A percentile compares a stretch with the other conserved stretches of the same genome.
Evolutionary conservation across 2,888 invertebrate genomes (phyloP).

Genomic region (Stenichneumon culpator): DNA sequence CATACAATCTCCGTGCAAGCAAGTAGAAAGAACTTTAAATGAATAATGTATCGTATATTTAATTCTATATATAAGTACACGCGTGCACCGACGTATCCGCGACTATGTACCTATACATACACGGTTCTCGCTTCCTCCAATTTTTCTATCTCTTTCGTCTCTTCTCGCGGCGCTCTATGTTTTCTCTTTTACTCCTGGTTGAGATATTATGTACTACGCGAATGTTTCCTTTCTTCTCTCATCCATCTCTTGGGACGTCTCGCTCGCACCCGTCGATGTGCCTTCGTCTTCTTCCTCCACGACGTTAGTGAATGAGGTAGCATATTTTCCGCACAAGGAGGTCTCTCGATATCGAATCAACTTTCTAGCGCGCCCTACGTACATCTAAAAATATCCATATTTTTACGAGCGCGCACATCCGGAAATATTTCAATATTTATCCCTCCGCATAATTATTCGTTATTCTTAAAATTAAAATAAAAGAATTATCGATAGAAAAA

Average conservation of each 20-base stretch:
- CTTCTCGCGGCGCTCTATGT: constrained; percentile 21
- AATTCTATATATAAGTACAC: constrained; percentile 79
- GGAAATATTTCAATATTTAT: not conserved
- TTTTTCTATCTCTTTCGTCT: constrained; percentile 57
- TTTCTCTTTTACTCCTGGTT: constrained; percentile 63
- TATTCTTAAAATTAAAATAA: not conserved
- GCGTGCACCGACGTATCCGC: constrained; percentile 64
- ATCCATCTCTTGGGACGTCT: constrained; percentile 63
- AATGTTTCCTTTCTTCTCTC: constrained; percentile 69
- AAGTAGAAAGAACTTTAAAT: constrained; percentile 85
- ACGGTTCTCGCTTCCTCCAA: constrained; percentile 25
- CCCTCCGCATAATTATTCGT: not conserved
- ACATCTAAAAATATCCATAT: constrained; percentile 46
- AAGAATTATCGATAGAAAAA: constrained; percentile 3
- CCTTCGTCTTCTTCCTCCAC: constrained; percentile 48
- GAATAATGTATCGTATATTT: constrained; percentile 86
- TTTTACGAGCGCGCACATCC: not conserved
- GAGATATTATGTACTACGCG: constrained; percentile 69
- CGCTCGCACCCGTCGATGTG: constrained; percentile 60
- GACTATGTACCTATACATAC: constrained; percentile 10
- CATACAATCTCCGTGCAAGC: constrained; percentile 79
- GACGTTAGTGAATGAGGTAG: constrained; percentile 79
- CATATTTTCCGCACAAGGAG: constrained; percentile 81
- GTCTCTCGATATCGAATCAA: constrained; percentile 81
- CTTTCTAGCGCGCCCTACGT: constrained; percentile 77